Percentiles rank a stretch among this genome's conserved stretches.
Evolutionary conservation across 2,113 vertebrate genomes (phyloP).

Genomic region (Corydoras sp.): DNA sequence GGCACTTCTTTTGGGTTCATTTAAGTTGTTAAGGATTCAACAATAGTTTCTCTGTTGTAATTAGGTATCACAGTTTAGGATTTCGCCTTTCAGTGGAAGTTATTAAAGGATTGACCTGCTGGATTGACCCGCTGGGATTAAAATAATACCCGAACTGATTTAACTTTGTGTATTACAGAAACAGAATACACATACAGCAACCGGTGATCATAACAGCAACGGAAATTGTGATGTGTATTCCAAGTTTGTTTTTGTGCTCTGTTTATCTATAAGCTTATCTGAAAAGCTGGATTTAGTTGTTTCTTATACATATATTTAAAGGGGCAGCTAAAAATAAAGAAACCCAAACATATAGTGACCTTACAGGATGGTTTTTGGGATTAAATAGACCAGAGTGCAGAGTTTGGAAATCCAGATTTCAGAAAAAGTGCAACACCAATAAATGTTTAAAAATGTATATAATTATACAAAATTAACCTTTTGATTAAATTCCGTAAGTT

Average conservation of each 20-base stretch:
- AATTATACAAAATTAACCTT: too few species aligned
- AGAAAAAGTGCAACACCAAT: too few species aligned
- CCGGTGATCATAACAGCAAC: conserved; percentile 2
- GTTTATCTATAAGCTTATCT: conserved; percentile 29
- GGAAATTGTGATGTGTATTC: conserved; percentile 18
- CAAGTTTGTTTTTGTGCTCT: conserved; percentile 1
- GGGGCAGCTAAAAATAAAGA: too few species aligned
- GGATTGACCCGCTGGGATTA: conserved; percentile 1
- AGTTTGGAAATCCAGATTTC: too few species aligned
- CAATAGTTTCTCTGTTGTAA: not conserved
- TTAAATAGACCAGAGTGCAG: too few species aligned
- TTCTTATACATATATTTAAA: too few species aligned
- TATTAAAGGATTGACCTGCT: conserved; percentile 13
- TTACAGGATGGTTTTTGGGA: too few species aligned
- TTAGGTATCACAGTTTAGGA: conserved; percentile 18
- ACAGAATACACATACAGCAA: conserved; percentile 12
- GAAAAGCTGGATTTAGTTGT: conserved; percentile 11
- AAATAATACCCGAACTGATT: conserved; percentile 1
- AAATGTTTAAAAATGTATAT: too few species aligned
- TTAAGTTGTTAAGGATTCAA: conserved; percentile 3
- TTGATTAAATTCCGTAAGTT: too few species aligned
- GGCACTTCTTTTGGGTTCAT: not conserved
- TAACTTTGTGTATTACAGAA: conserved; percentile 6
- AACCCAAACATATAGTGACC: too few species aligned
- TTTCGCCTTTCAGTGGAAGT: conserved; percentile 11